Evolutionary conservation across 2,797 vertebrate genomes (phyloP).

Genomic region (Pachyuromys duprasi): DNA sequence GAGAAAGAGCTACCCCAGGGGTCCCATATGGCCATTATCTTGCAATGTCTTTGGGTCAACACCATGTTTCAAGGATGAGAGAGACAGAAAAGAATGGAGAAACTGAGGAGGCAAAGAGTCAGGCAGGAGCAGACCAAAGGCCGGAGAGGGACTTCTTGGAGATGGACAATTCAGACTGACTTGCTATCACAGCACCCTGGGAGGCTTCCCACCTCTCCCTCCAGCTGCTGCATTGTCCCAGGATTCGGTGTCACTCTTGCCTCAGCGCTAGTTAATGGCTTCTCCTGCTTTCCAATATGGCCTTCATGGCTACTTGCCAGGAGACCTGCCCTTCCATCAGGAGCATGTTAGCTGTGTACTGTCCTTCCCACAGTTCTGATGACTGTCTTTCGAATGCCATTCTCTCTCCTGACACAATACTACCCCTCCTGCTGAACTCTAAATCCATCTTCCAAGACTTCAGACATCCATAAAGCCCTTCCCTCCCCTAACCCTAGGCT

Average conservation of each 20-base stretch:
- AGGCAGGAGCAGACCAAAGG: not conserved
- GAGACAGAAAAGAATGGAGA: not conserved
- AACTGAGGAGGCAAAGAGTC: not conserved
- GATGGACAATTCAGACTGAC: too few species aligned
- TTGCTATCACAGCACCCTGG: not conserved
- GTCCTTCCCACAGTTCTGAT: not conserved
- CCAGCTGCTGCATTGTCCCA: not conserved
- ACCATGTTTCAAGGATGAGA: not conserved
- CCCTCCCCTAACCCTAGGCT: not conserved
- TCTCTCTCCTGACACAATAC: fast-evolving
- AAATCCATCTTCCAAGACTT: not conserved
- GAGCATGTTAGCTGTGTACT: too few species aligned
- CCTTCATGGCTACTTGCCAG: not conserved
- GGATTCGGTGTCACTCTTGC: not conserved
- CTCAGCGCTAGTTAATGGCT: not conserved
- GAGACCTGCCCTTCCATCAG: not conserved
- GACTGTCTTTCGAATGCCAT: not conserved
- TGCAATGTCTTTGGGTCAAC: not conserved
- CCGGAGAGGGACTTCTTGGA: not conserved
- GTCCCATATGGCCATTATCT: not conserved
- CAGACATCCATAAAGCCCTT: not conserved
- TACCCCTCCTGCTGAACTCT: not conserved
- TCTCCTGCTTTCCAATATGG: not conserved
- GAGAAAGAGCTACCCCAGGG: not conserved
- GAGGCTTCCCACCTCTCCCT: not conserved